phyloP scores from a whole-genome alignment of 2,888 invertebrate species.

The Drosophila mercatorum region DNA sequence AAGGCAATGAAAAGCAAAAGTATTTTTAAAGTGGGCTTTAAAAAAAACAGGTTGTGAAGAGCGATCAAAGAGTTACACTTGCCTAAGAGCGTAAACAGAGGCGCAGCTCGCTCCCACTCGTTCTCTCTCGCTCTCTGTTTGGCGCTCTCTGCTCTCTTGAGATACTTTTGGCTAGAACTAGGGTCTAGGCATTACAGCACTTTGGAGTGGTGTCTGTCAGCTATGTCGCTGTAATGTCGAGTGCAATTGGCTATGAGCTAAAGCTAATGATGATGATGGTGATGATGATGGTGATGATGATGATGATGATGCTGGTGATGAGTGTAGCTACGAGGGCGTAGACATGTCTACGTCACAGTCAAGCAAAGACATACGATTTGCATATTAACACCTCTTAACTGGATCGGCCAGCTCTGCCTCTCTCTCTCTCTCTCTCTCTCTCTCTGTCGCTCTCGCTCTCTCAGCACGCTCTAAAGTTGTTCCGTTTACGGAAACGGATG shows the following conservation, averaged over 20 bases:
- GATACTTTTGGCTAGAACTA: slow-evolving; percentile 31
- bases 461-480: background rate
- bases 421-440: background rate
- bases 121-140: background rate
- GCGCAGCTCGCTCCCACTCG: slow-evolving; percentile 1
- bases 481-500: slow-evolving; percentile 69
- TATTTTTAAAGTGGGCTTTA: slow-evolving; percentile 78
- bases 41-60: slow-evolving; percentile 77
- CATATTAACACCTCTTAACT: slow-evolving; percentile 69
- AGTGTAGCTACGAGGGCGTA: slow-evolving; percentile 44
- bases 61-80: slow-evolving; percentile 58
- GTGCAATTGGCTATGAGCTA: slow-evolving; percentile 60
- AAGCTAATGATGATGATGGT: slow-evolving; percentile 24
- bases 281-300: slow-evolving; percentile 25
- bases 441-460: background rate
- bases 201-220: slow-evolving; percentile 11
- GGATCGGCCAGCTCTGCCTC: slow-evolving; percentile 32
- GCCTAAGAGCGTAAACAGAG: slow-evolving; percentile 54
- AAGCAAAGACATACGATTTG: slow-evolving; percentile 50
- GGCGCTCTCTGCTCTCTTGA: slow-evolving; percentile 37
- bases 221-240: slow-evolving; percentile 62
- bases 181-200: slow-evolving; percentile 37
- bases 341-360: slow-evolving; percentile 52
- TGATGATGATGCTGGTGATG: slow-evolving; percentile 19
- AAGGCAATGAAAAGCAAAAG: slow-evolving; percentile 79